These are phyloP conservation scores for Hippocampus comes DNA, from an alignment of 2,113 vertebrate species.

Conservation along the genomic window DNA sequence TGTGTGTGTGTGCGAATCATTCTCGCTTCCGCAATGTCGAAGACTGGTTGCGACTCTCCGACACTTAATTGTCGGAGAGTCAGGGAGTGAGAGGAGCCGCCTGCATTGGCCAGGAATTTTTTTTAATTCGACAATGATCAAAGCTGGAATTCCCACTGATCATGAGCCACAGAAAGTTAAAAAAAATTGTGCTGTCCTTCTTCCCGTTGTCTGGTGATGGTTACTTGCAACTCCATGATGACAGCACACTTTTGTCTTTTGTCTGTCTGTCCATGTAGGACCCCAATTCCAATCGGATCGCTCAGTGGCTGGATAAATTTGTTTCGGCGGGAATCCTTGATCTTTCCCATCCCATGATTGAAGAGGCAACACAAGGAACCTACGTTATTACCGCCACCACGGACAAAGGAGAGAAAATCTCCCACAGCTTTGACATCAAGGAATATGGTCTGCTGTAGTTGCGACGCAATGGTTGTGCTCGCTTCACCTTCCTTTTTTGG, in stretches of 20 bases:
- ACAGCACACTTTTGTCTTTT: background rate
- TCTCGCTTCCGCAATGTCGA: too few relatives aligned
- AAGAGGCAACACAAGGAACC: slow-evolving; percentile 54
- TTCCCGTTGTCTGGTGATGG: background rate
- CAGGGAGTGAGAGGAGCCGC: too few relatives aligned
- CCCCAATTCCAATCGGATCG: slow-evolving; percentile 65
- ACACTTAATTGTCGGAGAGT: too few relatives aligned
- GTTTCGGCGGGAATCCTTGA: slow-evolving; percentile 60
- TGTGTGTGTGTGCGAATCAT: too few relatives aligned
- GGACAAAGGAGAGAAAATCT: slow-evolving; percentile 33
- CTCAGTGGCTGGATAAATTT: slow-evolving; percentile 67
- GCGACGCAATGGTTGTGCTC: background rate
- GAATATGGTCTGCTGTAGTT: slow-evolving; percentile 65
- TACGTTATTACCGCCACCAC: slow-evolving; percentile 60
- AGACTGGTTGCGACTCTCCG: too few relatives aligned
- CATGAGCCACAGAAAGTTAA: background rate
- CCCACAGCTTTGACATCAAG: slow-evolving; percentile 63
- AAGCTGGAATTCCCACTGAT: background rate
- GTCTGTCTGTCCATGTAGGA: slow-evolving; percentile 53
- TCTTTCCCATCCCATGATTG: slow-evolving; percentile 57
- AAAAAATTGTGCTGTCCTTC: background rate
- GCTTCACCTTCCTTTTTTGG: background rate
- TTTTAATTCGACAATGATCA: background rate
- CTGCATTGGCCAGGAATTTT: too few relatives aligned
- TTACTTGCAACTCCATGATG: background rate